Base-by-base conservation (phyloP, 2,797 vertebrate genomes). In the Hemibagrus guttatus region DNA sequence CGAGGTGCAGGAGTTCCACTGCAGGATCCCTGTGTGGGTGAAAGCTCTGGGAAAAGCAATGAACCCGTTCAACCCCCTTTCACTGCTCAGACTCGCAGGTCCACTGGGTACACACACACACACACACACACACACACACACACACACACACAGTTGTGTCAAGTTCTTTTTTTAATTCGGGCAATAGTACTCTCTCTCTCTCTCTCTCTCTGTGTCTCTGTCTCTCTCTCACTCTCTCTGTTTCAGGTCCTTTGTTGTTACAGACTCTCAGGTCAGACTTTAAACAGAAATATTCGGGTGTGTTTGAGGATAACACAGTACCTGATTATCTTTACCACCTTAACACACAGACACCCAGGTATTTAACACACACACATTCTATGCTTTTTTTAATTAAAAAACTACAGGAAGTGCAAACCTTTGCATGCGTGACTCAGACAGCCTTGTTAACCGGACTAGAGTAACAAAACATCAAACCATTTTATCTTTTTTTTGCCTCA, bases 281-380 rank as follows among this genome's bases (percentile, higher is more conserved):
- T 92, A 99, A 99, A 89, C 95, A 97, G 92, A 99, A 98, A 90
- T 99, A 97, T 86, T 95, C 95, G 0, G 96, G 97, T 0, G 94
- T 97, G 93, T 98, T 98, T 90, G 93, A 96, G 28, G 98, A 99
- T 85, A 96, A 98, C 89, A 98, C 97, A 0, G 97, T 97, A 59
- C 96, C 97, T 6, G 96, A 99, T 91, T 99, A 99, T 91, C 97
- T 99, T 92, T 99, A 99, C 93, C 98, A 99, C 83, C 96, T 98
- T 85, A 99, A 99, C 3, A 97, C 96, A 1, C 98, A 98, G 92
- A 95, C 96, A 13, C 97, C 98, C 0, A 99, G 98, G 98, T 98
- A 89, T 35, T 66, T 35, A 59, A 79, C 58, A 28, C 58, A n/a
- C 66, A 5, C 26, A 31, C n/a, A 31, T 64, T 13, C 26, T n/a